Conservation (phyloP, 1,140 invertebrate species). For the Drosophila mojavensis region DNA sequence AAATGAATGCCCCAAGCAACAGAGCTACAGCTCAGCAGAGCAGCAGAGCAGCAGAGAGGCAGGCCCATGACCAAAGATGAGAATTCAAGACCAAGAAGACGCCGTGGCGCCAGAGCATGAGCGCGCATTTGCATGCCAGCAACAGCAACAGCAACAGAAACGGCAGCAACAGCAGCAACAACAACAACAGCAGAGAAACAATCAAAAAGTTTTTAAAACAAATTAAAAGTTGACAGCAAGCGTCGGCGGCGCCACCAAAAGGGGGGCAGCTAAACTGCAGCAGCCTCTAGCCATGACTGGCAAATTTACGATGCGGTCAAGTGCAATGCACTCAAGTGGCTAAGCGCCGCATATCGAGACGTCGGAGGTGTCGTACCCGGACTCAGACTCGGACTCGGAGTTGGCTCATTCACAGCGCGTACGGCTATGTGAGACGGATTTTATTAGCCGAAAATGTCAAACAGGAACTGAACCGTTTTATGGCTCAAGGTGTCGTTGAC, state of each 20-base stretch:
- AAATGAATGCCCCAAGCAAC: slow-evolving; percentile 70
- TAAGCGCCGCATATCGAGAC: background rate
- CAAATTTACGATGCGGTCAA: slow-evolving; percentile 71
- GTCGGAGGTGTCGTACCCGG: too few species aligned
- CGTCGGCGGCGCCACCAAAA: background rate
- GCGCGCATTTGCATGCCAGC: slow-evolving; percentile 63
- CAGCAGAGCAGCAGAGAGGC: slow-evolving; percentile 21
- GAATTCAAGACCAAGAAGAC: slow-evolving; percentile 33
- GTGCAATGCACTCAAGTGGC: slow-evolving; percentile 45
- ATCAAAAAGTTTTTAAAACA: slow-evolving; percentile 82
- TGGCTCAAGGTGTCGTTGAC: slow-evolving; percentile 44
- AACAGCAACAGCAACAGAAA: slow-evolving; percentile 25
- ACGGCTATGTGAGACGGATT: slow-evolving; percentile 21
- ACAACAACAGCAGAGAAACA: slow-evolving; percentile 53
- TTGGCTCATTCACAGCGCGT: background rate
- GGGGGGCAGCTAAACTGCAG: slow-evolving; percentile 42
- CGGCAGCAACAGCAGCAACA: slow-evolving; percentile 17
- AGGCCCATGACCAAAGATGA: slow-evolving; percentile 19
- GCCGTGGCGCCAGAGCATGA: slow-evolving; percentile 20
- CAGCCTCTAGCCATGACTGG: slow-evolving; percentile 40
- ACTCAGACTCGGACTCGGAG: too few species aligned
- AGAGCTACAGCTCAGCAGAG: background rate
- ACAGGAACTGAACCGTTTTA: slow-evolving; percentile 42
- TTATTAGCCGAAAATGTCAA: slow-evolving; percentile 44
- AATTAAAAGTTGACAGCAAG: slow-evolving; percentile 75